A percentile compares a stretch with the other conserved stretches of the same genome.
These are phyloP conservation scores for Lasioglossum morio DNA, from an alignment of 2,888 invertebrate genomes.

Conservation along the genomic window DNA sequence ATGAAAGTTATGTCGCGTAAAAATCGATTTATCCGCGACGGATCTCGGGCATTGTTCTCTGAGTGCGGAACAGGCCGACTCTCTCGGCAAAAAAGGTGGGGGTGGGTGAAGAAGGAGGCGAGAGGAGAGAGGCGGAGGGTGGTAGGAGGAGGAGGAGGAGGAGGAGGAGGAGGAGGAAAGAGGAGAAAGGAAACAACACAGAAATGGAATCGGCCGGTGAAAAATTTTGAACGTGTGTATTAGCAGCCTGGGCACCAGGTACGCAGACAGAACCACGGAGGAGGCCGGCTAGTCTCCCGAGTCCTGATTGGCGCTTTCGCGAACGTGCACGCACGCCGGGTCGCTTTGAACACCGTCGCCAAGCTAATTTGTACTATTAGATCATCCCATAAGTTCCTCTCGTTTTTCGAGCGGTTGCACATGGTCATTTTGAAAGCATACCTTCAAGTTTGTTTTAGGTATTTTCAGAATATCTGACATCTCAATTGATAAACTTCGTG, in stretches of 20 bases:
- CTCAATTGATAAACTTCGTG: no score
- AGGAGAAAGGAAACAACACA: conserved; percentile 61
- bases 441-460: no score
- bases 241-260: conserved; percentile 13
- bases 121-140: not conserved
- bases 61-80: conserved; percentile 41
- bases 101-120: not conserved
- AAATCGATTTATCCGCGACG: conserved; percentile 83
- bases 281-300: not conserved
- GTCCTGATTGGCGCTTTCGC: conserved; percentile 27
- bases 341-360: conserved; percentile 12
- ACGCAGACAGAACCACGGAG: conserved; percentile 26
- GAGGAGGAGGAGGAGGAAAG: not conserved
- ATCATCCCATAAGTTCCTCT: no score
- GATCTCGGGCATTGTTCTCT: conserved; percentile 83
- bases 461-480: no score
- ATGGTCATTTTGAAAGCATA: no score
- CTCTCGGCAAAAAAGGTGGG: conserved; percentile 10
- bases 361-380: conserved; percentile 26
- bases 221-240: conserved; percentile 61
- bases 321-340: conserved; percentile 9
- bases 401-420: no score
- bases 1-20: conserved; percentile 80
- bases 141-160: not conserved
- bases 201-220: conserved; percentile 61